phyloP scores from a whole-genome alignment of 2,113 vertebrate species.

The Apaloderma vittatum region DNA sequence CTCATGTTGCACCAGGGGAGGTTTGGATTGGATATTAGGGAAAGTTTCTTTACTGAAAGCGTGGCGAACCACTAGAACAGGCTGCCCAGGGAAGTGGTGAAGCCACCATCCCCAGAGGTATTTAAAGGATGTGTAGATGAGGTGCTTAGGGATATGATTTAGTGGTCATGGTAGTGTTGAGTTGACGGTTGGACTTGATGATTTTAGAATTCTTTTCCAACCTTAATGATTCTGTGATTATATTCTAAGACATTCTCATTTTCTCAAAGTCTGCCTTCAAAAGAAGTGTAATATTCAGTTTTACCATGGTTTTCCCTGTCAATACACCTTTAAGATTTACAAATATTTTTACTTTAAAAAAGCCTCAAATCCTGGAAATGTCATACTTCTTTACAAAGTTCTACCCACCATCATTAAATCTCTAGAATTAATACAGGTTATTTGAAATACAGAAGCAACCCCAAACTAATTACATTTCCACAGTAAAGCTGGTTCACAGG shows the following conservation, averaged over 20 bases:
- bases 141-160: no score
- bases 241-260: background rate
- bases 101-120: no score
- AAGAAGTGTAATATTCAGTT: background rate
- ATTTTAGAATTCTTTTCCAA: no score
- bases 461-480: background rate
- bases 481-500: background rate
- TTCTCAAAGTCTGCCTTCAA: slow-evolving; percentile 7
- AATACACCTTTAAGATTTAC: slow-evolving; percentile 17
- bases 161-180: no score
- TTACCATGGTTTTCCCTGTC: slow-evolving; percentile 42
- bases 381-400: background rate
- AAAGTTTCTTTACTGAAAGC: no score
- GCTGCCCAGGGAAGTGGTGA: no score
- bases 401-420: background rate
- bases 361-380: slow-evolving; percentile 1
- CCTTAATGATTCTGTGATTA: no score
- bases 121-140: no score
- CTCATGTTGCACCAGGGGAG: no score
- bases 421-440: background rate
- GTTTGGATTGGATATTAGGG: no score
- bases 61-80: no score
- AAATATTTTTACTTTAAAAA: slow-evolving; percentile 14
- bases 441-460: background rate
- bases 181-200: no score